phyloP scores from a whole-genome alignment of 2,797 vertebrate species.

The Meda fulgida region DNA sequence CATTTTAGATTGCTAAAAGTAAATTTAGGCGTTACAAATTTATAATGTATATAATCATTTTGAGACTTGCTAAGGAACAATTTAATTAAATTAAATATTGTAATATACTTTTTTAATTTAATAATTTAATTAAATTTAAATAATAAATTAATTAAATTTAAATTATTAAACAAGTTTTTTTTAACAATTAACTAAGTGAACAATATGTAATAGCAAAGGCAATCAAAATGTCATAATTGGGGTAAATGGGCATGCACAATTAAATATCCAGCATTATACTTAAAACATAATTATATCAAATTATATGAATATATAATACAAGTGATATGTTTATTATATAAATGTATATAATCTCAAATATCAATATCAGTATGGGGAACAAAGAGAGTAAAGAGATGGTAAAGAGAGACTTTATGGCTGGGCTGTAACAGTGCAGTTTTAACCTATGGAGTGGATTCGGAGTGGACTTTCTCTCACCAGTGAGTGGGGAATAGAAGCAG shows the following conservation, averaged over 20 bases:
- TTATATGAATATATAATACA: background rate
- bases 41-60: background rate
- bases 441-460: background rate
- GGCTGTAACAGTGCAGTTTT: background rate
- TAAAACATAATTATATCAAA: background rate
- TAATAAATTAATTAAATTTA: background rate
- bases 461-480: background rate
- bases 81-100: background rate
- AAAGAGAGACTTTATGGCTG: background rate
- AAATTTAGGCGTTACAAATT: background rate
- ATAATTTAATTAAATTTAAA: background rate
- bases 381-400: background rate
- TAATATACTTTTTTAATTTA: background rate
- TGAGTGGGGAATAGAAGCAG: background rate
- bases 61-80: background rate
- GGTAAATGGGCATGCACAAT: background rate
- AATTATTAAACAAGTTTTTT: background rate
- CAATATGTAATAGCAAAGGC: background rate
- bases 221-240: background rate
- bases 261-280: background rate
- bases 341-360: background rate
- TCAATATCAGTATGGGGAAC: background rate
- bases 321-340: background rate
- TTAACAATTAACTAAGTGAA: background rate
- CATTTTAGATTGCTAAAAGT: background rate